Percentiles rank a stretch among this genome's conserved stretches.
phyloP scores from a whole-genome alignment of 1,140 invertebrate species.

The Rhopalosiphum padi region DNA sequence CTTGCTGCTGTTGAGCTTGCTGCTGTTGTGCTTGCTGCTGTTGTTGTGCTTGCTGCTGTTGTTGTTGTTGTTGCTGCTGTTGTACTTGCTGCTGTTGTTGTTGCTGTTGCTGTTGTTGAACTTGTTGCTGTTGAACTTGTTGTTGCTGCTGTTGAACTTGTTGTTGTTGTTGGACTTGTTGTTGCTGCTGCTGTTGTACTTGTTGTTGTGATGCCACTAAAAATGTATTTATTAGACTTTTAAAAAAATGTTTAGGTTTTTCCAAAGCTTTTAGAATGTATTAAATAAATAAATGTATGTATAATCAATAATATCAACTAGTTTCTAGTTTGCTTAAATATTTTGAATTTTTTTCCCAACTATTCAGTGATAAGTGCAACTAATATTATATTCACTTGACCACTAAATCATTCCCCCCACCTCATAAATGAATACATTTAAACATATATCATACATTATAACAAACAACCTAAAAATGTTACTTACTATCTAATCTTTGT shows the following conservation, averaged over 20 bases:
- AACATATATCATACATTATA: no score
- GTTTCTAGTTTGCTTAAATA: background rate
- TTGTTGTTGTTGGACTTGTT: slow-evolving; percentile 61
- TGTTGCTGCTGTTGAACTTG: slow-evolving; percentile 59
- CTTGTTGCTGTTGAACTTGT: slow-evolving; percentile 63
- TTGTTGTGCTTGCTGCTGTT: slow-evolving; percentile 64
- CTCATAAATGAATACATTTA: background rate
- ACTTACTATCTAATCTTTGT: slow-evolving; percentile 50
- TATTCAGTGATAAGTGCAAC: background rate
- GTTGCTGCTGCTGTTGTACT: slow-evolving; percentile 64
- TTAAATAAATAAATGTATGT: background rate
- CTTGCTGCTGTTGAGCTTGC: slow-evolving; percentile 62
- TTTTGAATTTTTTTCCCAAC: background rate
- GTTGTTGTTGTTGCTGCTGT: slow-evolving; percentile 59
- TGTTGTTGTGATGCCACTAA: slow-evolving; percentile 63
- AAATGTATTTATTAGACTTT: background rate
- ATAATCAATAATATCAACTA: no score
- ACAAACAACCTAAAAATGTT: background rate
- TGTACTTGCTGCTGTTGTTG: slow-evolving; percentile 63
- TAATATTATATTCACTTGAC: background rate
- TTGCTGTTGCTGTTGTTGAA: slow-evolving; percentile 49
- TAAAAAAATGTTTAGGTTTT: background rate
- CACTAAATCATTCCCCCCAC: background rate
- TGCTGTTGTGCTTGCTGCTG: slow-evolving; percentile 63
- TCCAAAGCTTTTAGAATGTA: background rate